Evolutionary conservation across 2,113 vertebrate genomes (phyloP).

Genomic region (Mugil cephalus): DNA sequence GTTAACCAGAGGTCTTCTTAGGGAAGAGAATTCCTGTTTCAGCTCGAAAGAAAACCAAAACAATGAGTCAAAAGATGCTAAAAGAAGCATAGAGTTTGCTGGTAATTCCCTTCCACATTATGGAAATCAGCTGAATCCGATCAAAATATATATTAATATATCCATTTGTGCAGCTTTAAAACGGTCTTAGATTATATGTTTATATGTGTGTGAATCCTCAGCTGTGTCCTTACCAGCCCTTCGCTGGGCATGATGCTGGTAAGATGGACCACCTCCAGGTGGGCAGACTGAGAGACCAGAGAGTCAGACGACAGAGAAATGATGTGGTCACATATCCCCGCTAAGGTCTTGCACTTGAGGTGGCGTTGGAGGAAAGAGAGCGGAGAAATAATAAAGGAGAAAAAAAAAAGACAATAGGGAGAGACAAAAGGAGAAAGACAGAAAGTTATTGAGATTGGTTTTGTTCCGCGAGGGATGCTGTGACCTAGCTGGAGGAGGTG

Average conservation of each 20-base stretch:
- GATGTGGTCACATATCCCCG: constrained; percentile 96
- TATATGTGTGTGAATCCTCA: constrained; percentile 9
- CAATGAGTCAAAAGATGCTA: too few relatives aligned
- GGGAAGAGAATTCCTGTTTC: too few relatives aligned
- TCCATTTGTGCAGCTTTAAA: constrained; percentile 5
- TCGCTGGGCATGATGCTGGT: constrained; percentile 91
- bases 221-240: constrained; percentile 87
- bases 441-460: constrained; percentile 73
- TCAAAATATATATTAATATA: too few relatives aligned
- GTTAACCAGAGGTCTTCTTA: too few relatives aligned
- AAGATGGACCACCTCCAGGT: constrained; percentile 89
- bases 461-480: constrained; percentile 53
- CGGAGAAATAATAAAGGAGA: constrained; percentile 2
- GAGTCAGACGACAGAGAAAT: constrained; percentile 93
- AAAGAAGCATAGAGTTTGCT: too few relatives aligned
- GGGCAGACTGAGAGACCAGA: constrained; percentile 90
- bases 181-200: neutral
- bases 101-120: too few relatives aligned
- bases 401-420: constrained; percentile 19
- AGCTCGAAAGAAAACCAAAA: too few relatives aligned
- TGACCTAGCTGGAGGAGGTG: constrained; percentile 76
- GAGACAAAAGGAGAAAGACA: constrained; percentile 50
- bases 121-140: too few relatives aligned
- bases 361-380: constrained; percentile 48
- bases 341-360: constrained; percentile 92